A percentile compares a stretch with the other conserved stretches of the same genome.
Conservation (phyloP, 2,113 vertebrate species). For the Vireo altiloquus region DNA sequence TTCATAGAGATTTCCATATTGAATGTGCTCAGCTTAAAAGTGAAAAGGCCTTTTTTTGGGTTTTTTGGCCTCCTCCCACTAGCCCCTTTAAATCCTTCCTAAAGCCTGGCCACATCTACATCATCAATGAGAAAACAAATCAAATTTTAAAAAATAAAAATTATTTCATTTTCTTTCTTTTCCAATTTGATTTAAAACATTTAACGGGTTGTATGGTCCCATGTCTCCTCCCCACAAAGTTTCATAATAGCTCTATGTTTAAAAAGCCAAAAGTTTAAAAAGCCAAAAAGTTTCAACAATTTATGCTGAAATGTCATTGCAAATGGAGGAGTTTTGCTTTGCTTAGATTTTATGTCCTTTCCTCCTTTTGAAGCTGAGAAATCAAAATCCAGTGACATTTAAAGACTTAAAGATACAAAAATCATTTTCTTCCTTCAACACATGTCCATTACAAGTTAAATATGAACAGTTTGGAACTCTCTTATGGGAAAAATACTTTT, state of each 20-base stretch:
- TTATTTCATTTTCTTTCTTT: neutral
- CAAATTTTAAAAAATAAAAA: neutral
- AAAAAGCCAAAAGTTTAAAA: neutral
- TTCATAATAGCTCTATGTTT: neutral
- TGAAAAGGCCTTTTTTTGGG: neutral
- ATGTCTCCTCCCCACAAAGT: neutral
- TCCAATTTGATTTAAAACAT: neutral
- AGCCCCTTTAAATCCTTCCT: neutral
- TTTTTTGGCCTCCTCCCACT: neutral
- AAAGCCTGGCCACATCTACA: neutral
- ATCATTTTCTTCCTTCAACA: neutral
- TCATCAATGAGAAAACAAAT: neutral
- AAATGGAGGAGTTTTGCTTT: neutral
- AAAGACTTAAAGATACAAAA: neutral
- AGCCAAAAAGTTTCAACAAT: neutral
- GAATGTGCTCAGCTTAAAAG: neutral
- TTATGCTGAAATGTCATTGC: neutral
- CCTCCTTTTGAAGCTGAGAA: neutral
- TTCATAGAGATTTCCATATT: neutral
- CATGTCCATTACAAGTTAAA: neutral
- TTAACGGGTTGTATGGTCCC: neutral
- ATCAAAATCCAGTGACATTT: conserved; percentile 5
- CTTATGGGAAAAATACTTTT: neutral
- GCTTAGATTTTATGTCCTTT: neutral
- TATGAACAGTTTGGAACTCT: neutral